phyloP scores from a whole-genome alignment of 2,797 vertebrate genomes.

The Crypturellus tataupa region DNA sequence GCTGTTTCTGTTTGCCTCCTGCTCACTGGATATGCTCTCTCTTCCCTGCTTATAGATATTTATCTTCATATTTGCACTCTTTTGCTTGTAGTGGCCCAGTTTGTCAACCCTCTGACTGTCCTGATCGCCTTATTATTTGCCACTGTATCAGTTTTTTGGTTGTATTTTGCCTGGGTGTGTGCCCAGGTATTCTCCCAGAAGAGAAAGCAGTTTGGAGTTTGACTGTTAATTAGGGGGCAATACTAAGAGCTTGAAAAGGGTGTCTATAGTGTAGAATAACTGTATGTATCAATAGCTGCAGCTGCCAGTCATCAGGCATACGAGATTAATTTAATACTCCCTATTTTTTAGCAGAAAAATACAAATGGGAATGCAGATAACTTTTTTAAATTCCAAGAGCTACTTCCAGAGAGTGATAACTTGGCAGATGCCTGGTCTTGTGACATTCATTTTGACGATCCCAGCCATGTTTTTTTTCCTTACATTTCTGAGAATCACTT shows the following conservation, averaged over 20 bases:
- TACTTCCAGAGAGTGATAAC: neutral
- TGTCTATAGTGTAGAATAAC: neutral
- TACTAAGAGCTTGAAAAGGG: neutral
- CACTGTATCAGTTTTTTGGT: accelerated
- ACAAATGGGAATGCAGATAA: neutral
- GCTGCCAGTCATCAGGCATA: neutral
- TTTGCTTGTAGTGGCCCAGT: neutral
- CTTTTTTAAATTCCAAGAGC: neutral
- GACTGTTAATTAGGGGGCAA: neutral
- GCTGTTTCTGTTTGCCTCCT: neutral
- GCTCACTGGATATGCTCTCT: neutral
- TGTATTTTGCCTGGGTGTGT: accelerated
- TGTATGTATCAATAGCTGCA: neutral
- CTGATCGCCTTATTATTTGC: neutral
- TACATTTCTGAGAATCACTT: neutral
- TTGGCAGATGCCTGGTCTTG: neutral
- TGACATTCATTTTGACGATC: neutral
- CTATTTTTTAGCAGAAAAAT: neutral
- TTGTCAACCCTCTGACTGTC: neutral
- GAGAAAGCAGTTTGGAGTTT: neutral
- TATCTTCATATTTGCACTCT: no score
- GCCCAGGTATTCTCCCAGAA: neutral
- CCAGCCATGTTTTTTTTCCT: neutral
- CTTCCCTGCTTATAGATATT: neutral
- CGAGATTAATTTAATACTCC: neutral